Conservation (phyloP, 2,888 invertebrate species). For the Phorcus lineatus region DNA sequence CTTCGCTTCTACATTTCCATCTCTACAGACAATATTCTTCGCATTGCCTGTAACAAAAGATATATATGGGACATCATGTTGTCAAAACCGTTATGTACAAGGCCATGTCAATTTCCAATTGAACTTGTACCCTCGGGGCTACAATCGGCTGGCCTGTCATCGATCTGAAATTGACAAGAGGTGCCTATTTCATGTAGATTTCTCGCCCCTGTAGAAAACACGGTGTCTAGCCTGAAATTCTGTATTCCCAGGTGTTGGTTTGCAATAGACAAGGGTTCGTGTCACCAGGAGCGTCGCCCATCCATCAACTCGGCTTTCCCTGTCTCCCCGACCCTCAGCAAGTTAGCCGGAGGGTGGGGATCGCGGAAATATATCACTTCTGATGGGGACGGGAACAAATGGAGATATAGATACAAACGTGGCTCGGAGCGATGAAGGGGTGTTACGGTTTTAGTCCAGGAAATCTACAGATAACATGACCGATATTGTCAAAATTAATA, state of each 20-base stretch:
- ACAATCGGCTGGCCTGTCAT: not conserved
- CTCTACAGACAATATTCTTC: too few relatives aligned
- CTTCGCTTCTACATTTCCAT: too few relatives aligned
- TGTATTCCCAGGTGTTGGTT: conserved; percentile 6
- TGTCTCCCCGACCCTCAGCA: not conserved
- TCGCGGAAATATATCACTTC: conserved; percentile 5
- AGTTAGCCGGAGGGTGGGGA: not conserved
- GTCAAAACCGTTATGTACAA: too few relatives aligned
- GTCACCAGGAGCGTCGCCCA: conserved; percentile 6
- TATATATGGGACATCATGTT: too few relatives aligned
- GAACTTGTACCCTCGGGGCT: not conserved
- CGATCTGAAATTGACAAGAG: conserved; percentile 2
- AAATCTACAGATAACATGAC: not conserved
- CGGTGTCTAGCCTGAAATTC: not conserved
- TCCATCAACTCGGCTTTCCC: not conserved
- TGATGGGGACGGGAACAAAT: not conserved
- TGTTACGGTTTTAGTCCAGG: not conserved
- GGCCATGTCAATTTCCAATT: conserved; percentile 2
- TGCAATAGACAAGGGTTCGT: conserved; percentile 8
- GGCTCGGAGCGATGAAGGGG: not conserved
- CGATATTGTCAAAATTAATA: conserved; percentile 1
- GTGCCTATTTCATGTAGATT: conserved; percentile 10
- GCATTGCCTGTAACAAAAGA: too few relatives aligned
- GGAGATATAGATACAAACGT: not conserved
- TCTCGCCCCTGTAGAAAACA: conserved; percentile 6